Evolutionary conservation across 2,797 vertebrate species (phyloP).

Genomic region (Pyrocephalus nanus): DNA sequence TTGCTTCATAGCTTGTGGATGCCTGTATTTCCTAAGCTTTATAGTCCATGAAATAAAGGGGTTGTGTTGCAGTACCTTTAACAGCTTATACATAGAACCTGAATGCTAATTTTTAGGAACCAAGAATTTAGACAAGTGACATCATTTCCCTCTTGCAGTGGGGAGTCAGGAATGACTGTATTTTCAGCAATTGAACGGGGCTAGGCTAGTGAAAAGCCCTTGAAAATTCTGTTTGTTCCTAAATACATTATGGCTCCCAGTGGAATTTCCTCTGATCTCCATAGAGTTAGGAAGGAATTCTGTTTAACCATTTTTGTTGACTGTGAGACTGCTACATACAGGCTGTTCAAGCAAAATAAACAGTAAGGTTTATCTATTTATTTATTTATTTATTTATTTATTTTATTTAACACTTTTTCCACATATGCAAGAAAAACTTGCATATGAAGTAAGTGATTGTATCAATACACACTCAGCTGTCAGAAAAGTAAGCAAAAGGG

Average conservation of each 20-base stretch:
- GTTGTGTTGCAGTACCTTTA: slow-evolving; percentile 66
- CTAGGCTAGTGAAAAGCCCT: neutral
- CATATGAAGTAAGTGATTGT: neutral
- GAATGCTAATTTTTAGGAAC: slow-evolving; percentile 70
- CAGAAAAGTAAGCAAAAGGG: slow-evolving; percentile 6
- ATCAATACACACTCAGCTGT: neutral
- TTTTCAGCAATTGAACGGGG: neutral
- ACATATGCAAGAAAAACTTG: neutral
- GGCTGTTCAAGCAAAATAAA: neutral
- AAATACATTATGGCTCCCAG: neutral
- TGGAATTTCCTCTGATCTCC: neutral
- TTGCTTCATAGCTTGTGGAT: slow-evolving; percentile 76
- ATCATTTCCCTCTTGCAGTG: neutral
- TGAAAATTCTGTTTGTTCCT: neutral
- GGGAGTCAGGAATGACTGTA: neutral
- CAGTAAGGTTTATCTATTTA: too few relatives aligned
- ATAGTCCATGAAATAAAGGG: slow-evolving; percentile 78
- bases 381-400: too few relatives aligned
- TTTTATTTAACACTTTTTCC: neutral
- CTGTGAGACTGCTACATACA: neutral
- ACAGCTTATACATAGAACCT: slow-evolving; percentile 49
- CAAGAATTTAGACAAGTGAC: slow-evolving; percentile 19
- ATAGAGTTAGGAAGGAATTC: neutral
- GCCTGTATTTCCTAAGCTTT: slow-evolving; percentile 74
- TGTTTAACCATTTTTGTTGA: neutral